These are phyloP conservation scores for Xanthia icteritia DNA, from an alignment of 2,888 invertebrate species.

Conservation along the genomic window DNA sequence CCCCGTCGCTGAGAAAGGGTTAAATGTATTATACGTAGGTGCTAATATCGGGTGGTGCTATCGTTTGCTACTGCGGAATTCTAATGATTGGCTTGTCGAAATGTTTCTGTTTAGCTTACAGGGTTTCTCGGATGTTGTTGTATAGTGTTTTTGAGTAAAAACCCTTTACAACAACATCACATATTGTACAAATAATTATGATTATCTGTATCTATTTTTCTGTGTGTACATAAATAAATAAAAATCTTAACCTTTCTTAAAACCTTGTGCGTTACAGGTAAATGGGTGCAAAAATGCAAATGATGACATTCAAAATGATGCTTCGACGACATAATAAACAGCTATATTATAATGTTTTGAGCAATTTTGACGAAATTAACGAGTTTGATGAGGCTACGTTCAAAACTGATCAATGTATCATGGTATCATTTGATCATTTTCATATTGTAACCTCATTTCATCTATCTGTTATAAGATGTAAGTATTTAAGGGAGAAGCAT, in stretches of 20 bases:
- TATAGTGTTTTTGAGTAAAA: not conserved
- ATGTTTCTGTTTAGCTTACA: conserved; percentile 23
- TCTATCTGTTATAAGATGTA: not conserved
- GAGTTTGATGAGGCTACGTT: not conserved
- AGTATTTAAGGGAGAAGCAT: not conserved
- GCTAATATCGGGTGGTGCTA: conserved; percentile 63
- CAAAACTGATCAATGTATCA: not conserved
- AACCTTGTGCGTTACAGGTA: not conserved
- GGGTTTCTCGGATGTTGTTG: not conserved
- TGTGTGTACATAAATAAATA: too few species aligned
- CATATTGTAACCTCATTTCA: not conserved
- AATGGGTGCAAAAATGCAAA: too few species aligned
- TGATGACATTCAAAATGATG: too few species aligned
- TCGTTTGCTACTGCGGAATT: conserved; percentile 58
- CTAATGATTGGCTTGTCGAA: conserved; percentile 59
- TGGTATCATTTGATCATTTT: not conserved
- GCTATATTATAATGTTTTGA: too few species aligned
- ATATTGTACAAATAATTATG: too few species aligned
- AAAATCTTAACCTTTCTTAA: not conserved
- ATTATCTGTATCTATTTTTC: too few species aligned
- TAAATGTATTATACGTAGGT: conserved; percentile 76
- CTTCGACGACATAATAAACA: too few species aligned
- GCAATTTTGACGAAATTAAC: too few species aligned
- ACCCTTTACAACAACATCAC: too few species aligned
- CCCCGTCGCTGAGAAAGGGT: conserved; percentile 74